These are phyloP conservation scores for Zapus hudsonius DNA, from an alignment of 2,113 vertebrate genomes.

Conservation along the genomic window DNA sequence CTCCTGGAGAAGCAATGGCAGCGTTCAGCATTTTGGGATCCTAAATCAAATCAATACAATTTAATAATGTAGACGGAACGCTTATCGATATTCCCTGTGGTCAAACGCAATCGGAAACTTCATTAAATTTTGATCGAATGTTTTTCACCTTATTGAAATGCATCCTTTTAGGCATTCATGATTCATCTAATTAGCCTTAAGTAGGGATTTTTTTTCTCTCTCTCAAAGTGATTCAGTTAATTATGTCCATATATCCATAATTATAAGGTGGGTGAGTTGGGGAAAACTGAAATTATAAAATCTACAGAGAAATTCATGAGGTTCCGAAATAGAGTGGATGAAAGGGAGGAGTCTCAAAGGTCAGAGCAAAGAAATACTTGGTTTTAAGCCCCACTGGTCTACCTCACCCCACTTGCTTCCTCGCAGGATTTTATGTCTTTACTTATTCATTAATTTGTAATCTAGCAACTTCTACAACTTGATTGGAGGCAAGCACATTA, in stretches of 20 bases:
- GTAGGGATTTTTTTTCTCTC: conserved; percentile 75
- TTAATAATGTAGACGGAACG: conserved; percentile 80
- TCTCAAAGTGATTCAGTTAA: conserved; percentile 83
- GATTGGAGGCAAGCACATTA: background rate
- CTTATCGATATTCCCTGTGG: conserved; percentile 80
- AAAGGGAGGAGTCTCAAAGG: background rate
- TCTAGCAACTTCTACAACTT: background rate
- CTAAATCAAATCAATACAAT: conserved; percentile 85
- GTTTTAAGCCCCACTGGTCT: background rate
- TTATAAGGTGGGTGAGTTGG: conserved; percentile 80
- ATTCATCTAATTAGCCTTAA: conserved; percentile 84
- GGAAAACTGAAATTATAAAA: conserved; percentile 84
- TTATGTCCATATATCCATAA: conserved; percentile 80
- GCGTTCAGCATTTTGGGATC: conserved; percentile 75
- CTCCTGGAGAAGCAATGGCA: conserved; percentile 74
- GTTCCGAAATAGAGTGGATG: conserved; percentile 39
- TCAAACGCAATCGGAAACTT: conserved; percentile 79
- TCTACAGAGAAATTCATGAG: conserved; percentile 75
- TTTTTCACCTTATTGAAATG: conserved; percentile 84
- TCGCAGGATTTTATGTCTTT: background rate
- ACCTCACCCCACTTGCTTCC: background rate
- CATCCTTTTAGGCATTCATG: conserved; percentile 79
- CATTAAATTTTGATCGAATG: conserved; percentile 84
- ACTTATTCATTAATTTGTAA: conserved; percentile 30
- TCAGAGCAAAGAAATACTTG: conserved; percentile 22